Percentiles rank a stretch among this genome's conserved stretches.
These are phyloP conservation scores for Cosmia pyralina DNA, from an alignment of 2,888 invertebrate genomes.

Conservation along the genomic window DNA sequence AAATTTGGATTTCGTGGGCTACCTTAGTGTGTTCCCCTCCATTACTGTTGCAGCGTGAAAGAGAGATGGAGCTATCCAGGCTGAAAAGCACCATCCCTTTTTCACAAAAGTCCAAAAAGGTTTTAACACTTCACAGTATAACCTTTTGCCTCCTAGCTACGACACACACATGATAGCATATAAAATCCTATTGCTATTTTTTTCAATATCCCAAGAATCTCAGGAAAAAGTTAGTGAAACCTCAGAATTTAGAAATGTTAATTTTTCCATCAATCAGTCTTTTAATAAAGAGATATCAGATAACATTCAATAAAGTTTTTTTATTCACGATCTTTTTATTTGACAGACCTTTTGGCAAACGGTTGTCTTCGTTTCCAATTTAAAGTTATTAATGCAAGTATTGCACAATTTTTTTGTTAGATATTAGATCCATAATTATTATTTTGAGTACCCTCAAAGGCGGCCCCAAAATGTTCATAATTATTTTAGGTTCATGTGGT, in stretches of 20 bases:
- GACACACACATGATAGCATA: conserved; percentile 13
- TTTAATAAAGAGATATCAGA: conserved; percentile 53
- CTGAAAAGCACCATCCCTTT: not conserved
- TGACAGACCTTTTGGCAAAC: conserved; percentile 34
- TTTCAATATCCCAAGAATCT: conserved; percentile 3
- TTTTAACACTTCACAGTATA: not conserved
- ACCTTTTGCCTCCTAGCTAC: conserved; percentile 18
- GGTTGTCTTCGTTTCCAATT: conserved; percentile 40
- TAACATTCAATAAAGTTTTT: conserved; percentile 40
- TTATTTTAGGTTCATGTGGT: conserved; percentile 10
- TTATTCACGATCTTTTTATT: conserved; percentile 19
- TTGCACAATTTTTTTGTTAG: conserved; percentile 16
- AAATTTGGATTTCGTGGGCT: not conserved
- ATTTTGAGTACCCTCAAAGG: conserved; percentile 23
- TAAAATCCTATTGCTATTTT: conserved; percentile 19
- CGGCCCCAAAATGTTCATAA: conserved; percentile 2
- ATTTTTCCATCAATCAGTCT: conserved; percentile 62
- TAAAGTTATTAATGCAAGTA: conserved; percentile 41
- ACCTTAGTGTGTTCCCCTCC: too few relatives aligned
- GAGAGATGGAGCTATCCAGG: not conserved
- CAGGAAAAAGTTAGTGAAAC: conserved; percentile 17
- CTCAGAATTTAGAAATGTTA: conserved; percentile 46
- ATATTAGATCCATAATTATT: conserved; percentile 2
- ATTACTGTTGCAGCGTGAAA: not conserved
- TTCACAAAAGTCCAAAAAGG: not conserved